Base-by-base conservation (phyloP, 37 sponge, comb jelly and placozoan species). In the Geodia barretti region DNA sequence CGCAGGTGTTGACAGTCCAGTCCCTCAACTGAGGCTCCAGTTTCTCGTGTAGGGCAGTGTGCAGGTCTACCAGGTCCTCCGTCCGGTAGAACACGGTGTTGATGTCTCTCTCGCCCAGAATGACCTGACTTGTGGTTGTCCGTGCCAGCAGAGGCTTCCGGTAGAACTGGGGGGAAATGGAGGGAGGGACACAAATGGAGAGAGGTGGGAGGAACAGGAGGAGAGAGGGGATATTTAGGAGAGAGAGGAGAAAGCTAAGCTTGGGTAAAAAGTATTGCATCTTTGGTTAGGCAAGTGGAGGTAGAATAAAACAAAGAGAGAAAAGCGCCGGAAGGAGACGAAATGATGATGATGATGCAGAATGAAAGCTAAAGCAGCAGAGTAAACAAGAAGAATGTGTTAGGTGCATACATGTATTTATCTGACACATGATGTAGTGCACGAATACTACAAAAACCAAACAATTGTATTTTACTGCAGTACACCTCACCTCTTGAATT, bases 11-110 rank as follows among this genome's bases (percentile, higher is more conserved):
- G 26, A 74, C 39, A 28, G 80, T 60, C 96, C 96, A 96, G 68
- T 86, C 66, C 30, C 29, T 39, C 1, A 93, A 78, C 63, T 62
- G 41, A 28, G 73, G 60, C 36, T 92, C 91, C 62, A 96, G 70
- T 71, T 83, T 60, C 33, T 81, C 80, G 39, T 84, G 80, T 35
- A 92, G 82, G 34, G 43, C 28, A 36, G 35, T 62, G 76, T 96
- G 96, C 7, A 88, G 71, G 1, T 71, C 73, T 36, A 70, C 67
- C 20, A 96, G 85, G 21, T 93, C 95, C 29, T 92, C 95, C 21
- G 83, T 67, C 3, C 86, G 64, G 47, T 84, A 93, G 82, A 96
- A 96, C 42, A 96, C 90, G 73, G 87, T 96, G 80, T 90, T 87
- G 62, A 92, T 70, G 43, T 87, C 94, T 37, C 84, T 67, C 83